Conservation (phyloP, 2,888 invertebrate species). For the Tinea pellionella region DNA sequence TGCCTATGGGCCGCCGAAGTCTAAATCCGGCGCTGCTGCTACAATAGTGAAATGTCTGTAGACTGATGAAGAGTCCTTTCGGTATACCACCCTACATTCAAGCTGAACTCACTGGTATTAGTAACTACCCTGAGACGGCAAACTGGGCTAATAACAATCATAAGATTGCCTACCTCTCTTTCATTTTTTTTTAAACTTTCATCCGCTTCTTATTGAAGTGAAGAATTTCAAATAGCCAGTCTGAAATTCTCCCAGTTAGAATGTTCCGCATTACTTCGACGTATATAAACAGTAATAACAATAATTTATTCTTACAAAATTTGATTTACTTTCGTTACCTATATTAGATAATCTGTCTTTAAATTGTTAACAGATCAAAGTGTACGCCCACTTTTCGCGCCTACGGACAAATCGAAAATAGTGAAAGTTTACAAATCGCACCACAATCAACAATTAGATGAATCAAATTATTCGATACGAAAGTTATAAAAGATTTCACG, state of each 20-base stretch:
- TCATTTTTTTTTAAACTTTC: no score
- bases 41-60: no score
- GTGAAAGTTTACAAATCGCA: neutral
- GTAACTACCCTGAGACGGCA: no score
- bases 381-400: neutral
- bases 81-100: no score
- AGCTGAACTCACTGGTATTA: no score
- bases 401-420: constrained; percentile 1
- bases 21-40: no score
- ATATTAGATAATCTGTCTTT: neutral
- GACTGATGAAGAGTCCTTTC: no score
- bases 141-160: no score
- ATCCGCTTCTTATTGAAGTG: neutral
- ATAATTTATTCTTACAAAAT: no score
- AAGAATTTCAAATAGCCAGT: neutral
- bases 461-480: neutral
- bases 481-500: neutral
- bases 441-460: neutral
- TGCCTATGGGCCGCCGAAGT: no score
- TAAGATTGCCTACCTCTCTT: no score
- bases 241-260: neutral
- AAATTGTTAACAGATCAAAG: neutral
- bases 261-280: neutral
- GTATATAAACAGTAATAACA: neutral
- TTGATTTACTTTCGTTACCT: neutral